These are phyloP conservation scores for Casuarius casuarius DNA, from an alignment of 2,113 vertebrate species.

Conservation along the genomic window DNA sequence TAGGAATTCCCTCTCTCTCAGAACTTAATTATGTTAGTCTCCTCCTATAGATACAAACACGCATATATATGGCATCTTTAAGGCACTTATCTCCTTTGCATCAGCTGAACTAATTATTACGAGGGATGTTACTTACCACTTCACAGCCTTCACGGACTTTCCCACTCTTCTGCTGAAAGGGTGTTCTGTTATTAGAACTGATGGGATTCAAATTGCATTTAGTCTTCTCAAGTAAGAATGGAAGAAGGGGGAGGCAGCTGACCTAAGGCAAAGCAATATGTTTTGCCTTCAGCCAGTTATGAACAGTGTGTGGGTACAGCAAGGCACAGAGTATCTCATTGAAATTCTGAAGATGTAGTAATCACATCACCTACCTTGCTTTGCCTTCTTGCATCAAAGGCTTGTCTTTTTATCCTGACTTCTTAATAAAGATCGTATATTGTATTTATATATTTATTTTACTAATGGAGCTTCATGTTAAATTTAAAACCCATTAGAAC, in stretches of 20 bases:
- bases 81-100: neutral
- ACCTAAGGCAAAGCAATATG: neutral
- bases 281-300: neutral
- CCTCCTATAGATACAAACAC: neutral
- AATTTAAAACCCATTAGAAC: conserved; percentile 60
- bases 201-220: neutral
- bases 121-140: neutral
- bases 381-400: conserved; percentile 47
- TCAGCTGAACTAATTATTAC: neutral
- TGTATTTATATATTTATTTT: conserved; percentile 60
- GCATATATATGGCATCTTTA: neutral
- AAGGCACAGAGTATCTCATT: neutral
- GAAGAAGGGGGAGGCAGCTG: neutral
- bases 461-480: conserved; percentile 59
- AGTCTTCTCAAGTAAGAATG: neutral
- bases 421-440: conserved; percentile 41
- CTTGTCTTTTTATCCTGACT: conserved; percentile 26
- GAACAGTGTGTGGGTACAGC: neutral
- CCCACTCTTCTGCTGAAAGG: neutral
- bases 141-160: rapidly evolving
- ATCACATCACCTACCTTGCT: neutral
- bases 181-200: neutral
- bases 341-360: conserved; percentile 22
- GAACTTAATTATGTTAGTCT: neutral
- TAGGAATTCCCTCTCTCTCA: neutral